phyloP scores from a whole-genome alignment of 2,888 invertebrate species.

The Listrodromus nycthemerus region DNA sequence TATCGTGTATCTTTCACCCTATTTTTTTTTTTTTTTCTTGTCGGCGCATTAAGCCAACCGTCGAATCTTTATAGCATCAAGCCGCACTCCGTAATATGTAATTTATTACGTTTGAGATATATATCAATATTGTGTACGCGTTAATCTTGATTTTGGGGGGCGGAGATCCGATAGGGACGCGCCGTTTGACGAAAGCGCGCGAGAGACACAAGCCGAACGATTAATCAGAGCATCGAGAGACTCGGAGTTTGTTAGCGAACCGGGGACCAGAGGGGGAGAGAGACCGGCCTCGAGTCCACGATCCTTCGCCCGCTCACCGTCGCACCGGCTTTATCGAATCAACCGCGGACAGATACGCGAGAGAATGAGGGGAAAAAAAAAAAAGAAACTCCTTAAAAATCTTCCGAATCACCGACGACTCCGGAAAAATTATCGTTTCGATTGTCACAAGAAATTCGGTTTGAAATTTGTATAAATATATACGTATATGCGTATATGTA shows the following conservation, averaged over 20 bases:
- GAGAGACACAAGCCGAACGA: constrained; percentile 26
- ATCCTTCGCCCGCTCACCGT: constrained; percentile 23
- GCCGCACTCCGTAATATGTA: neutral
- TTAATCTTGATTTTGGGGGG: constrained; percentile 6
- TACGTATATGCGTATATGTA: neutral
- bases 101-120: constrained; percentile 33
- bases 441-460: neutral
- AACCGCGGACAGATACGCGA: neutral
- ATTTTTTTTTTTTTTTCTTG: neutral
- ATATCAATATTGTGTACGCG: constrained; percentile 2
- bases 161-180: constrained; percentile 10
- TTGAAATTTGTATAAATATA: neutral
- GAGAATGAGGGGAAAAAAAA: neutral
- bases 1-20: neutral
- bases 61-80: constrained; percentile 32
- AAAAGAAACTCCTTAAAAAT: neutral
- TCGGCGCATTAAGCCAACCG: constrained; percentile 34
- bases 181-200: neutral
- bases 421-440: neutral
- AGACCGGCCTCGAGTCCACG: constrained; percentile 46
- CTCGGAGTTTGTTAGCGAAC: neutral
- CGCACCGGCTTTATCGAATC: constrained; percentile 34
- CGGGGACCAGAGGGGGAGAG: constrained; percentile 6
- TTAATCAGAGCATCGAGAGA: constrained; percentile 33
- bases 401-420: neutral